Conservation (phyloP, 30 jellyfish, hydroid and myxozoan genomes). For the Cassiopea xamachana region DNA sequence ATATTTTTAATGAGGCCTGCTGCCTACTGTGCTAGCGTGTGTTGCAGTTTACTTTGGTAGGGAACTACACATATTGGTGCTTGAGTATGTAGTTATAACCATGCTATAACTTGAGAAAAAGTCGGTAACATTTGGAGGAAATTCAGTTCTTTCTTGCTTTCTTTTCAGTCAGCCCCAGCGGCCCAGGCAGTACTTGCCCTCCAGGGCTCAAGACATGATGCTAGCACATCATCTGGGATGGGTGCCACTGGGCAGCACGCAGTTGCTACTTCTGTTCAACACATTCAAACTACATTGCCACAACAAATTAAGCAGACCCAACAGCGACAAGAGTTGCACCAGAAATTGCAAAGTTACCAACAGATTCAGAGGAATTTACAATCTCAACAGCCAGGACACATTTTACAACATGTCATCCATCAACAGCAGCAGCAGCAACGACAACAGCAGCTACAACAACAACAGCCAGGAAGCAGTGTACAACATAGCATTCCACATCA, state of each 20-base stretch:
- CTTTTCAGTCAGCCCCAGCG: constrained; percentile 85
- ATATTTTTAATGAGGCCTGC: too few relatives aligned
- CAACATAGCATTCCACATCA: constrained; percentile 38
- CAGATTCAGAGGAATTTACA: constrained; percentile 27
- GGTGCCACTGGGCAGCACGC: constrained; percentile 28
- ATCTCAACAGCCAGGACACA: not conserved
- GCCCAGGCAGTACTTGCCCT: constrained; percentile 97
- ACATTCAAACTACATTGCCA: constrained; percentile 34
- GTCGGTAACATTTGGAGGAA: not conserved
- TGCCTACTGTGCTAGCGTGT: too few relatives aligned
- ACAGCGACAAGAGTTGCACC: constrained; percentile 50
- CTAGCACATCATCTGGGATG: constrained; percentile 24
- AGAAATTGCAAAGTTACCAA: constrained; percentile 29
- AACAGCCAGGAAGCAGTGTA: constrained; percentile 21
- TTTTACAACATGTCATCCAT: not conserved
- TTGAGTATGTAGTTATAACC: too few relatives aligned
- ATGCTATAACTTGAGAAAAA: too few relatives aligned
- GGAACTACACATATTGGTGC: too few relatives aligned
- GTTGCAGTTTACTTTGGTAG: too few relatives aligned
- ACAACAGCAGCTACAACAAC: constrained; percentile 40
- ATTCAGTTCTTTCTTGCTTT: not conserved
- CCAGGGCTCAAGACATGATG: constrained; percentile 76
- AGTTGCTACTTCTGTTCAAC: constrained; percentile 45
- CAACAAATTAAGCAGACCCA: constrained; percentile 28
- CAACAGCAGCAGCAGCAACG: constrained; percentile 50